Percentiles rank a stretch among this genome's conserved stretches.
These are phyloP conservation scores for Aphelenchoides fujianensis DNA, from an alignment of 1,140 invertebrate genomes.

Conservation along the genomic window DNA sequence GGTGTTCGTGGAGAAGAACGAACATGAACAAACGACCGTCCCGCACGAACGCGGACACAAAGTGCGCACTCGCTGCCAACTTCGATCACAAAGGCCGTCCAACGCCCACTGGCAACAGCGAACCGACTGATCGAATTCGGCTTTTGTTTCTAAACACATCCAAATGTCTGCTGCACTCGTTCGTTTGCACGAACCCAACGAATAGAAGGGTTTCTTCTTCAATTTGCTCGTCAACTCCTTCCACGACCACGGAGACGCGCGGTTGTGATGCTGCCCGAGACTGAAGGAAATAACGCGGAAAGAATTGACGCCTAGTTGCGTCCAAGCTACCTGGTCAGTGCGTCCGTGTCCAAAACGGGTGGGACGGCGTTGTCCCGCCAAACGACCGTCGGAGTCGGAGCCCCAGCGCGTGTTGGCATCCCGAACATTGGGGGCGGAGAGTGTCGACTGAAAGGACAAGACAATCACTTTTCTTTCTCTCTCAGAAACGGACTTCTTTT, in stretches of 20 bases:
- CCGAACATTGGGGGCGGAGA: neutral
- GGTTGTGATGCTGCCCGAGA: neutral
- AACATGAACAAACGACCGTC: slow-evolving; percentile 43
- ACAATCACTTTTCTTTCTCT: neutral
- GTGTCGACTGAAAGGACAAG: neutral
- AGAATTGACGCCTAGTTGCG: neutral
- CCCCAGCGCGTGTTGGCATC: neutral
- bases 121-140: slow-evolving; percentile 17
- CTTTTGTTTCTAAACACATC: neutral
- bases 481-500: neutral
- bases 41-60: slow-evolving; percentile 48
- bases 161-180: neutral
- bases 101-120: slow-evolving; percentile 50
- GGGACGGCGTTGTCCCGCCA: neutral
- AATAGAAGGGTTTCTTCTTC: slow-evolving; percentile 16
- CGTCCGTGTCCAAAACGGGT: neutral
- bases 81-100: slow-evolving; percentile 43
- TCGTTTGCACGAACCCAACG: neutral
- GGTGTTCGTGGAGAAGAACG: slow-evolving; percentile 16
- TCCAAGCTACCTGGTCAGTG: neutral
- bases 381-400: neutral
- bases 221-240: slow-evolving; percentile 6
- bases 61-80: slow-evolving; percentile 48
- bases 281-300: neutral
- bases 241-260: slow-evolving; percentile 8